Evolutionary conservation across 2,113 vertebrate genomes (phyloP), one percentile per base, ranked within the genome.

Genomic region (Passerina amoena): DNA sequence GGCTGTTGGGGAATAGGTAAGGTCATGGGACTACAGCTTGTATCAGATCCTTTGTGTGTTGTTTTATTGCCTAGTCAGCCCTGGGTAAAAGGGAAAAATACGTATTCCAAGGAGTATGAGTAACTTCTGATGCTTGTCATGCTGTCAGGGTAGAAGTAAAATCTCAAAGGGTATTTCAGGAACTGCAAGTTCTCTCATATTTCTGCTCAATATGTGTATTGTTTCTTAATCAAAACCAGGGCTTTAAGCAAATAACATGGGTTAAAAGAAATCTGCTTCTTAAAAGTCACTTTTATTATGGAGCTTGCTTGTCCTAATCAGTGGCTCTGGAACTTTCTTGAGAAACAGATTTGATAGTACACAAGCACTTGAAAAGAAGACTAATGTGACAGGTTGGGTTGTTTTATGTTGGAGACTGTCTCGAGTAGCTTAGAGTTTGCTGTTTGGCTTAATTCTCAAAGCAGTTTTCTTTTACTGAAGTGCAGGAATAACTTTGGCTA

Each of bases 381-480:
- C 38, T 85, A 54, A 47, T 45, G 9, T 54, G 71, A 85, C 75
- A 90, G 19, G 38, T 91, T 90, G 89, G 54, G 84, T 78, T 87
- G 45, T 50, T 85, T 38, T 53, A 40, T 40, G 42, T 14, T 90
- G 82, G 53, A n/a, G 75, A 66, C 66, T 82, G 73, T 42, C 91
- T 65, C 6, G 13, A 82, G 53, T 79, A 72, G 37, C 73, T 89
- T 40, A 75, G 65, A 72, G 57, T 91, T 89, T 80, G 70, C 73
- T 82, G 14, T 94, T 95, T 95, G 90, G 93, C 91, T 89, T 94
- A 65, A 66, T 94, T 88, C 93, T 96, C 89, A 91, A 96, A 96
- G 94, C 89, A 82, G 86, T 94, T 96, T 94, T 59, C 87, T 95
- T 94, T 76, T 68, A 38, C 65, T 84, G 21, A 90, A 82, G 50